Evolutionary conservation across 2,113 vertebrate species (phyloP).

Genomic region (Neolamprologus brichardi): DNA sequence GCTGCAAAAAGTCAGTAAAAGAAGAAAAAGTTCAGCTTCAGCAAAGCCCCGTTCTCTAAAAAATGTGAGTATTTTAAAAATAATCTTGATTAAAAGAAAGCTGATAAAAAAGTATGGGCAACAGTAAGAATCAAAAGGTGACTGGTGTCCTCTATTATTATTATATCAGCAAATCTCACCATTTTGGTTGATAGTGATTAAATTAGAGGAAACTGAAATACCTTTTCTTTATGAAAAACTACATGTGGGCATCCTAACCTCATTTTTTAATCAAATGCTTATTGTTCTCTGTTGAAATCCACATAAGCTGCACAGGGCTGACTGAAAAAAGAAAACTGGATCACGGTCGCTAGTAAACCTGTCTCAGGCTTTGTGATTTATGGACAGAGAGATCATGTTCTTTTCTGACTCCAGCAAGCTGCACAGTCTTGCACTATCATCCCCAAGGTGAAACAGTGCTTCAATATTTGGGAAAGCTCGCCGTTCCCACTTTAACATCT

Average conservation of each 20-base stretch:
- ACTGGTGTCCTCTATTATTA: not conserved
- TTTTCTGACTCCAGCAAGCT: constrained; percentile 41
- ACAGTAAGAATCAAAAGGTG: not conserved
- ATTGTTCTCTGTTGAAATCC: not conserved
- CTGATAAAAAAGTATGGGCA: not conserved
- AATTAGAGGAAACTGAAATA: not conserved
- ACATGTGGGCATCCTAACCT: not conserved
- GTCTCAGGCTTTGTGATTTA: constrained; percentile 22
- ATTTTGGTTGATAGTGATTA: not conserved
- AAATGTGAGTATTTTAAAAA: not conserved
- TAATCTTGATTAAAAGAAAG: not conserved
- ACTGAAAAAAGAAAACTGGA: not conserved
- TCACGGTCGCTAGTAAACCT: constrained; percentile 17
- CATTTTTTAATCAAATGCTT: not conserved
- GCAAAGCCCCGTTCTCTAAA: not conserved
- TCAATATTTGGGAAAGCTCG: not conserved
- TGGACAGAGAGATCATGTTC: not conserved
- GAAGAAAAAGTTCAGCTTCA: not conserved
- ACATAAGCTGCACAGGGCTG: not conserved
- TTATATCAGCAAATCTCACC: not conserved
- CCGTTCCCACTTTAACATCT: not conserved
- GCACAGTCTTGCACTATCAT: not conserved
- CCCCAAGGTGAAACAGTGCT: constrained; percentile 7
- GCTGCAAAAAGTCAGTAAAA: not conserved
- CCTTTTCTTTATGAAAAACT: not conserved